Evolutionary conservation across 2,113 vertebrate species (phyloP), one percentile per base, ranked within the genome.

Genomic region (Caranx ignobilis): DNA sequence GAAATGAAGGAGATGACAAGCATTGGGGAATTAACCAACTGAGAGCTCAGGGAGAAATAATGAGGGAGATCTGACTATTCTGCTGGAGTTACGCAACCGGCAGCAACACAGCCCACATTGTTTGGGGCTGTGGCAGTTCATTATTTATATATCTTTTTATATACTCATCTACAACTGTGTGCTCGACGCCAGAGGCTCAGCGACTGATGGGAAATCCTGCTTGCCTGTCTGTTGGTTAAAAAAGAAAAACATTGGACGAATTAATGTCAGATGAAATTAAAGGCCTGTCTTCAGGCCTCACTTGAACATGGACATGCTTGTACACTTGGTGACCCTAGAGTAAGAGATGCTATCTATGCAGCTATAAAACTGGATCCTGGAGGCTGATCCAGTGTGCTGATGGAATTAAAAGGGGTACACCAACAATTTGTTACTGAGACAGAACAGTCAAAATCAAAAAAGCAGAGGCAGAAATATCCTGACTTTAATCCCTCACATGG

Each of bases 31-130:
- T 88, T 78, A 92, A 87, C 79, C 64, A 85, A 87, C 86, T 21
- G 86, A 89, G 89, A 87, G 84, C 88, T 88, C 65, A 45, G 85
- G 72, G 81, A 90, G 85, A 90, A 89, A 93, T 92, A 92, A 93
- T 92, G 87, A 92, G 88, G 78, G 87, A 89, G 89, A 91, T 90
- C 71, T 86, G 90, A 92, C 87, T 92, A 69, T 83, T 85, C 72
- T 73, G 80, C 68, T 11, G 34, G 77, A 83, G 91, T 93, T 93
- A 91, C 45, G 84, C 90, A 94, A 94, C 88, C 41, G 50, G 75
- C 84, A 81, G 86, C 82, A 89, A 87, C 71, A 48, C 80, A 43
- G 88, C 88, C 86, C 89, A 90, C 83, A 67, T 81, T 88, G 86
- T 88, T 88, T 85, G 75, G 75, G 71, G 57, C 79, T 54, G 79